These are phyloP conservation scores for Glossophaga mutica DNA, from an alignment of 2,797 vertebrate species.

Conservation along the genomic window DNA sequence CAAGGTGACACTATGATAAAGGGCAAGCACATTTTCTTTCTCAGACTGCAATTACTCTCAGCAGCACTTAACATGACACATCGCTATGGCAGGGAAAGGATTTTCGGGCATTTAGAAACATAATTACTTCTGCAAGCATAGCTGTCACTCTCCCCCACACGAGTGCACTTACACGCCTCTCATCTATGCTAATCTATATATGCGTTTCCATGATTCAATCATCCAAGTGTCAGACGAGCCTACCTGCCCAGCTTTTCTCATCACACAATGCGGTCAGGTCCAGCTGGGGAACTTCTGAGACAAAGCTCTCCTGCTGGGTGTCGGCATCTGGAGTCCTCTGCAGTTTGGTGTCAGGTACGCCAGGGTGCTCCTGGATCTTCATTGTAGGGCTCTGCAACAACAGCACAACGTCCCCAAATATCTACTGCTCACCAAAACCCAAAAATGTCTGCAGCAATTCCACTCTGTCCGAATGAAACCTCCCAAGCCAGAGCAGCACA, in stretches of 20 bases:
- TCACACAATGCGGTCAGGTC: slow-evolving; percentile 90
- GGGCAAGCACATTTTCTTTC: background rate
- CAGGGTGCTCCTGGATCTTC: slow-evolving; percentile 96
- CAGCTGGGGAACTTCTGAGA: slow-evolving; percentile 86
- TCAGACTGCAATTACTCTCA: background rate
- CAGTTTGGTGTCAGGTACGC: slow-evolving; percentile 84
- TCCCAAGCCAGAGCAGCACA: slow-evolving; percentile 71
- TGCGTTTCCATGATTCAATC: background rate
- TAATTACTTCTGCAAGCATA: background rate
- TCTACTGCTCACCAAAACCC: slow-evolving; percentile 33
- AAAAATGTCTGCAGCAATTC: slow-evolving; percentile 60
- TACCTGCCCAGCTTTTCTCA: slow-evolving; percentile 95
- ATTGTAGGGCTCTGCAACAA: slow-evolving; percentile 88
- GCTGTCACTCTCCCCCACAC: background rate
- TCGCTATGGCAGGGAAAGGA: background rate
- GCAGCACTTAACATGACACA: background rate
- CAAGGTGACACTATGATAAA: slow-evolving; percentile 17
- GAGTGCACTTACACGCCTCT: background rate
- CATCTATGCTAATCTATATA: background rate
- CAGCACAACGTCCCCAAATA: slow-evolving; percentile 60
- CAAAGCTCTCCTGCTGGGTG: slow-evolving; percentile 86
- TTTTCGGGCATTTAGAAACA: background rate
- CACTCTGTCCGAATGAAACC: slow-evolving; percentile 82
- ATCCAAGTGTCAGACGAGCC: background rate
- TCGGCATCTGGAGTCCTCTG: slow-evolving; percentile 84